phyloP scores from a whole-genome alignment of 2,113 vertebrate species.

The Microcebus ravelobensis region DNA sequence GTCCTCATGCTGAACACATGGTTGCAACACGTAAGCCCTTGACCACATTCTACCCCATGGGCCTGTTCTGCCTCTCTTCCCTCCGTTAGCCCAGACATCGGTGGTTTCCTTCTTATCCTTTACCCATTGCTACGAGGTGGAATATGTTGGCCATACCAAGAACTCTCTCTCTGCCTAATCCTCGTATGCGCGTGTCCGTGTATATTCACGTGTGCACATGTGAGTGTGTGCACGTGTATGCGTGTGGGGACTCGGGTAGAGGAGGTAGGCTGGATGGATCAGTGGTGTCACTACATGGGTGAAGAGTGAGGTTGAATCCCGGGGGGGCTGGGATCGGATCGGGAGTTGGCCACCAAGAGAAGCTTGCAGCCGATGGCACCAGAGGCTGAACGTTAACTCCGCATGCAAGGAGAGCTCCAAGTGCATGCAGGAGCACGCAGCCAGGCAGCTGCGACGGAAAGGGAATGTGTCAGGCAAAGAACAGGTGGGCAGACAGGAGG shows the following conservation, averaged over 20 bases:
- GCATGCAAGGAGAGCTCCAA: not conserved
- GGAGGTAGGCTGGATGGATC: not conserved
- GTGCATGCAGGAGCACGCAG: rapidly evolving
- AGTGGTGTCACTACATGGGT: too few relatives aligned
- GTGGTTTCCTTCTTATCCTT: not conserved
- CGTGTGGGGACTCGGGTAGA: not conserved
- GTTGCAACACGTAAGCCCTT: not conserved
- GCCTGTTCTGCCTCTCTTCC: not conserved
- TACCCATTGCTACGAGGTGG: too few relatives aligned
- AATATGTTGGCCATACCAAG: too few relatives aligned
- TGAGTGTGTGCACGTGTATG: not conserved
- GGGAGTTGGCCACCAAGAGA: not conserved
- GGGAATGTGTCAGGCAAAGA: not conserved
- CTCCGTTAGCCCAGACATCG: not conserved
- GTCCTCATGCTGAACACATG: not conserved
- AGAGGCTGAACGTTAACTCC: not conserved
- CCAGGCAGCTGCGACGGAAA: not conserved
- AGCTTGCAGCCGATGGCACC: not conserved
- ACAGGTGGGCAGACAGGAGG: rapidly evolving
- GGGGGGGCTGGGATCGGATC: not conserved
- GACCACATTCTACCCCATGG: not conserved
- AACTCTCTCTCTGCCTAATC: not conserved
- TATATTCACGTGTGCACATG: not conserved
- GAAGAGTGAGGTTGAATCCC: not conserved
- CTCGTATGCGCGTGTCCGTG: not conserved